Conservation (phyloP, 2,888 invertebrate genomes). For the Dasypolia templi region DNA sequence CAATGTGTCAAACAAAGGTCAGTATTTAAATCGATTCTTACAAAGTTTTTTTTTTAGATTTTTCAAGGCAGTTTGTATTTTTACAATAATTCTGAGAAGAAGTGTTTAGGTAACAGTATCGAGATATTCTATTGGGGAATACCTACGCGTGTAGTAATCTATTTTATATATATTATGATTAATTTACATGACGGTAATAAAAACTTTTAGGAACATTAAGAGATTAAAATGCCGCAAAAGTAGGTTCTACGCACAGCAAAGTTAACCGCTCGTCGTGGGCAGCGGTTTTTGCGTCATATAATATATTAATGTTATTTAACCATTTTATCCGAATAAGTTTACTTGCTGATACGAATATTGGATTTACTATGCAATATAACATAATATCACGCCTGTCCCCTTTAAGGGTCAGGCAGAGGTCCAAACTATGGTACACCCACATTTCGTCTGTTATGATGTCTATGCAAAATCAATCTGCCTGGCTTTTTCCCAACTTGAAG, state of each 20-base stretch:
- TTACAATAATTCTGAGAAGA: conserved; percentile 50
- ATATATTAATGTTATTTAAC: neutral
- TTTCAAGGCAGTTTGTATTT: conserved; percentile 40
- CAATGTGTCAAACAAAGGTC: conserved; percentile 60
- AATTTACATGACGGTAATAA: conserved; percentile 44
- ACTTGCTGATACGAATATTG: neutral
- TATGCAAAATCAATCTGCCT: too few relatives aligned
- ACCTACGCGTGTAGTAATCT: conserved; percentile 25
- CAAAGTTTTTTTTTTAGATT: conserved; percentile 34
- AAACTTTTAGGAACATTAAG: conserved; percentile 52
- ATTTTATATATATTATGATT: conserved; percentile 24
- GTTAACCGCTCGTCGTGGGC: neutral
- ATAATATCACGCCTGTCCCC: too few relatives aligned
- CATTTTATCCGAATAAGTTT: neutral
- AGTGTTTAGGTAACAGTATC: conserved; percentile 29
- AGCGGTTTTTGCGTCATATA: neutral
- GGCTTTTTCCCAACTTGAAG: too few relatives aligned
- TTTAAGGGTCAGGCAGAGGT: too few relatives aligned
- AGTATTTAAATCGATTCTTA: conserved; percentile 47
- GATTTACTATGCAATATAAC: neutral
- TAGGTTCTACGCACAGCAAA: neutral
- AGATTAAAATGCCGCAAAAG: conserved; percentile 40
- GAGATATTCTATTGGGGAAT: conserved; percentile 41
- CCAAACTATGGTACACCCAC: too few relatives aligned
- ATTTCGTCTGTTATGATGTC: too few relatives aligned